Base-by-base conservation (phyloP, 2,888 invertebrate genomes). In the Pammene aurita region DNA sequence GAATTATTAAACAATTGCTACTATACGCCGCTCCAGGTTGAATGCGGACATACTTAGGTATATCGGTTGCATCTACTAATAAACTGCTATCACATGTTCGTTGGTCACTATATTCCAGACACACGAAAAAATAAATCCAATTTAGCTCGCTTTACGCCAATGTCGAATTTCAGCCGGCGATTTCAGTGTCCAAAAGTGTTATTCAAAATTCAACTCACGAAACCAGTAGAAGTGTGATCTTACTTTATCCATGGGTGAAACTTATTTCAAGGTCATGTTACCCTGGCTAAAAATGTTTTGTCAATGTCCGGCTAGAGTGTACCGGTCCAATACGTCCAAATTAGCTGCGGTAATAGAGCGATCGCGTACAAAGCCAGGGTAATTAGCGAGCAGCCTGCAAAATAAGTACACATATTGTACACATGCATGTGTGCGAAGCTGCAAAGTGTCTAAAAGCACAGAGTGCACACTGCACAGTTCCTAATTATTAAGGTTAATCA, bases 41-140 rank as follows among this genome's bases (percentile, higher is more conserved):
- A n/a, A n/a, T n/a, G n/a, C n/a, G n/a, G n/a, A n/a, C n/a, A n/a
- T n/a, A n/a, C n/a, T n/a, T n/a, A n/a, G n/a, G n/a, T n/a, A n/a
- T n/a, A n/a, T 7, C n/a, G 44, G 13, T n/a, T 58, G 16, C 38
- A 42, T 26, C 38, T n/a, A 38, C 50, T 38, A 62, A 18, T 61
- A 18, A 62, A 62, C 50, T 26, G 26, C 41, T 52, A 52, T 41
- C 10, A 16, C 41, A 18, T 62, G 50, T 62, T 52, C 18, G 10
- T 50, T 50, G 62, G 52, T 41, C 62, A 62, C 50, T 52, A 26
- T 55, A 54, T 66, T 44, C 54, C 60, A 34, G 42, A 41, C 41
- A 42, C 48, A 50, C 55, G 26, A 42, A 56, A 26, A 67, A 68
- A 63, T 34, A 63, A 57, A 57, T 57, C 67, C 56, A 57, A 68